These are phyloP conservation scores for Dreissena rostriformis DNA, from an alignment of 1,140 invertebrate species.

Conservation along the genomic window DNA sequence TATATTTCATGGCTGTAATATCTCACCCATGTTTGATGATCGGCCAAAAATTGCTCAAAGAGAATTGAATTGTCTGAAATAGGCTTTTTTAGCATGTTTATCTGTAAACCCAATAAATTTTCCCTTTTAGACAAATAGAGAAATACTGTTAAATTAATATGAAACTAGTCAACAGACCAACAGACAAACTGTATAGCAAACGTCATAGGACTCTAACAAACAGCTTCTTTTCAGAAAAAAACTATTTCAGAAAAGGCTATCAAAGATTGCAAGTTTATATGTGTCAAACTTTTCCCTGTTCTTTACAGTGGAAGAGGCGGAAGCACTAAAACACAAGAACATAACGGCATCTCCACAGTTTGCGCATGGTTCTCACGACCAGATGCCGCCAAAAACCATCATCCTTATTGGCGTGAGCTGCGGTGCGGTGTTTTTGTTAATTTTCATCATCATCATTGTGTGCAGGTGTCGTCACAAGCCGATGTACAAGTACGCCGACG, in stretches of 20 bases:
- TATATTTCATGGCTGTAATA: no score
- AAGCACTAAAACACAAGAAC: not conserved
- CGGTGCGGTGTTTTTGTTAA: conserved; percentile 85
- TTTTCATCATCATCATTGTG: conserved; percentile 80
- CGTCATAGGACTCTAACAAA: no score
- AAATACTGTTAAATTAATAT: no score
- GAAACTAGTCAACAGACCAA: no score
- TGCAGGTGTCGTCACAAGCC: conserved; percentile 26
- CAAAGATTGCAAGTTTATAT: not conserved
- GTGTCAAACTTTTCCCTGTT: not conserved
- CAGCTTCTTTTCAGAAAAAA: not conserved
- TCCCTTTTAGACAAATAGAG: no score
- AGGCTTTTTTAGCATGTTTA: no score
- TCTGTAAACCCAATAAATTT: no score
- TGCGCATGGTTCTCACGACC: not conserved
- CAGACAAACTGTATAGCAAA: no score
- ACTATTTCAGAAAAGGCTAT: not conserved
- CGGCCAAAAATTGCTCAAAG: no score
- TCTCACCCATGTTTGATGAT: no score
- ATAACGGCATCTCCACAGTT: not conserved
- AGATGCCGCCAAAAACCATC: conserved; percentile 35
- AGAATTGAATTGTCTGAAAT: no score
- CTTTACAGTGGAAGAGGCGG: conserved; percentile 3
- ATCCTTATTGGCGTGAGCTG: conserved; percentile 79
- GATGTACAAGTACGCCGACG: conserved; percentile 87